Evolutionary conservation across 2,113 vertebrate genomes (phyloP), one percentile per base, ranked within the genome.

Genomic region (Coracopsis vasa): DNA sequence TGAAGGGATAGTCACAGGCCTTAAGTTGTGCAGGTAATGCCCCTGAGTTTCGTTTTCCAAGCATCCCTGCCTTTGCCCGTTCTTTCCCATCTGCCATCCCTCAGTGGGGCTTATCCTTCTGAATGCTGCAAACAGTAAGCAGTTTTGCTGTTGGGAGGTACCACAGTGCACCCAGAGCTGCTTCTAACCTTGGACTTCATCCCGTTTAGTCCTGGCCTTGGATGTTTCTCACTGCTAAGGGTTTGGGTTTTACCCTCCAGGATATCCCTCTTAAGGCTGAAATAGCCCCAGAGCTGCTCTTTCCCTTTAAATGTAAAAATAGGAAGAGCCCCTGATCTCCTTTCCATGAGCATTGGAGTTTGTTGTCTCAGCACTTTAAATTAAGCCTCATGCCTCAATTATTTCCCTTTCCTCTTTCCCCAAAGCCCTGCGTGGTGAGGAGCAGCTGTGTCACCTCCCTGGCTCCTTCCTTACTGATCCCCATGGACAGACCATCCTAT

Each of bases 321-420:
- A 92, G 73, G 80, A 96, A 84, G 73, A 82, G 85, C 77, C 66
- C 33, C 70, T 29, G 41, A 71, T 96, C 70, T 81, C 65, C 47
- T 84, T 95, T 80, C 77, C 24, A 33, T 2, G 23, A 72, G 56
- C 44, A 16, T 41, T 71, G 39, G 69, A 67, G 48, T 92, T 86
- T 96, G 85, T 92, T 2, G 0, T 88, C 87, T 94, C 91, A 90
- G 89, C 81, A 70, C 89, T 96, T 95, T 66, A 92, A 92, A 53
- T 94, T 89, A 85, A 94, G 31, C 69, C 25, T 94, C 61, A 90
- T 1, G 42, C 86, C 88, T 95, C 72, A 75, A 28, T 95, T 90
- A 79, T 86, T 95, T 95, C 72, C 91, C 51, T 89, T 93, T 71
- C 70, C 56, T 82, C 88, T 94, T 83, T 83, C 67, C 86, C 50